phyloP scores from a whole-genome alignment of 2,888 invertebrate genomes.

The Acanthacorydalis orientalis region DNA sequence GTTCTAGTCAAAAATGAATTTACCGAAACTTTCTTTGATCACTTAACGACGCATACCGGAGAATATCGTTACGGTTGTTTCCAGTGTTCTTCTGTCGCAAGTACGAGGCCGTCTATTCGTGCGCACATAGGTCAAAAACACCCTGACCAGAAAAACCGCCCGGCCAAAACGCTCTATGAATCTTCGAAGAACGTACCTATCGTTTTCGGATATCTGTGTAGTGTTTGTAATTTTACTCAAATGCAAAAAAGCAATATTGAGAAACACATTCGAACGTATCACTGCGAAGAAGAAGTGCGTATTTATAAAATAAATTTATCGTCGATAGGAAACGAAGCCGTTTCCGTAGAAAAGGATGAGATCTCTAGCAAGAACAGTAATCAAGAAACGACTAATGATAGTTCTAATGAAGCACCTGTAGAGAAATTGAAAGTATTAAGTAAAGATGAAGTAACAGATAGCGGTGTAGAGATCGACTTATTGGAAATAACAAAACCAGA shows the following conservation, averaged over 20 bases:
- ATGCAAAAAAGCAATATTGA: slow-evolving; percentile 39
- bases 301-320: slow-evolving; percentile 22
- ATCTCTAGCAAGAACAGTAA: background rate
- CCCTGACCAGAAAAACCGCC: background rate
- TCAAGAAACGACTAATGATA: slow-evolving; percentile 4
- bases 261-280: slow-evolving; percentile 41
- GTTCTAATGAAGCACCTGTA: slow-evolving; percentile 8
- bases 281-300: slow-evolving; percentile 30
- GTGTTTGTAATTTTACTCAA: slow-evolving; percentile 58
- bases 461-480: background rate
- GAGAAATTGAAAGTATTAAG: background rate
- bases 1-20: slow-evolving; percentile 11
- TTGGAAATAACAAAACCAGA: background rate
- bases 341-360: slow-evolving; percentile 10
- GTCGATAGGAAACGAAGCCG: slow-evolving; percentile 1
- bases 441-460: slow-evolving; percentile 5
- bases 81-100: slow-evolving; percentile 29
- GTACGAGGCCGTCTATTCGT: slow-evolving; percentile 16
- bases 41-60: slow-evolving; percentile 60
- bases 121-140: slow-evolving; percentile 12
- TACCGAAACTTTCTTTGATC: slow-evolving; percentile 43
- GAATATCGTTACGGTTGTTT: slow-evolving; percentile 54
- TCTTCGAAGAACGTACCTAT: slow-evolving; percentile 11
- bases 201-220: slow-evolving; percentile 45
- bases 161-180: background rate